These are phyloP conservation scores for Antheraea mylitta DNA, from an alignment of 1,140 invertebrate genomes.

Conservation along the genomic window DNA sequence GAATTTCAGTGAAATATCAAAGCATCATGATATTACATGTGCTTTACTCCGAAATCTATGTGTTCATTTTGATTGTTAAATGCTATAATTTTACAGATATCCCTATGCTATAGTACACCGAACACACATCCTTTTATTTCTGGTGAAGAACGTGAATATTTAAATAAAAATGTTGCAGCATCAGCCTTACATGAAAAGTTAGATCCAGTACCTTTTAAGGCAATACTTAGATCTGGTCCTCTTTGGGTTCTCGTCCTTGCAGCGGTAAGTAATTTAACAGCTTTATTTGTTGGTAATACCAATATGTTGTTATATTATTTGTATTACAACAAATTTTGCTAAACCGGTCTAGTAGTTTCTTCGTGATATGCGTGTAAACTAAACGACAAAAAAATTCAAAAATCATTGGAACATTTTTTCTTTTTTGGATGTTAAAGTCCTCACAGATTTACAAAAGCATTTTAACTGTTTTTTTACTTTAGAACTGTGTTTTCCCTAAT, in stretches of 20 bases:
- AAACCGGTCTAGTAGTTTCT: no score
- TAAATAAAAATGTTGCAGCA: slow-evolving; percentile 77
- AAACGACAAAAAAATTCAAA: no score
- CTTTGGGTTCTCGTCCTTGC: slow-evolving; percentile 82
- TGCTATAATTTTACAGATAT: slow-evolving; percentile 47
- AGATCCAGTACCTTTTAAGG: slow-evolving; percentile 80
- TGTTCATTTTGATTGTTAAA: slow-evolving; percentile 13
- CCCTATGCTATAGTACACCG: slow-evolving; percentile 89
- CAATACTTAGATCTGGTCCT: slow-evolving; percentile 82
- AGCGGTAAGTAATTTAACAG: slow-evolving; percentile 75
- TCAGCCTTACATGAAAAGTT: slow-evolving; percentile 66
- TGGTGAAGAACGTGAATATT: slow-evolving; percentile 87
- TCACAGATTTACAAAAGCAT: no score
- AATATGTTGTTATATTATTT: not conserved
- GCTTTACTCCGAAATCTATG: no score
- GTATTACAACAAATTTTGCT: no score
- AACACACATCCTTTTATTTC: slow-evolving; percentile 91
- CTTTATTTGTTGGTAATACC: not conserved
- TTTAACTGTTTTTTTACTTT: no score
- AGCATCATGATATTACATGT: no score
- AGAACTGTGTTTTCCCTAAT: no score
- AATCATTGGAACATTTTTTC: no score
- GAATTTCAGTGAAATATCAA: no score
- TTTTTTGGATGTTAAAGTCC: no score
- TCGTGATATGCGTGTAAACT: no score